These are phyloP conservation scores for Plusia festucae DNA, from an alignment of 2,888 invertebrate genomes.

Conservation along the genomic window DNA sequence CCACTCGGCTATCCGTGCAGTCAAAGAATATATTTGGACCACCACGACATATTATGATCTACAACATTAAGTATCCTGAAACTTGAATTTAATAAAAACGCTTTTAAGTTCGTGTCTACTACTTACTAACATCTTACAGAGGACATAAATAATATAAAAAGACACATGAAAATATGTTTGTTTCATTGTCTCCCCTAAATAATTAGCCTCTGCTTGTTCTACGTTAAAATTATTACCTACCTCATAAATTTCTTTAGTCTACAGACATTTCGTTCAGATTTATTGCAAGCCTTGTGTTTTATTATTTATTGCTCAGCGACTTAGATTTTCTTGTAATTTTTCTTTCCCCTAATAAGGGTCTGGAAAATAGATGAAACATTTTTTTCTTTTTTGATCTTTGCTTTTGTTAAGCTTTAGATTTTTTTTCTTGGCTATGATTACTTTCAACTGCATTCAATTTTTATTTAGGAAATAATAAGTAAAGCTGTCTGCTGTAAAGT, in stretches of 20 bases:
- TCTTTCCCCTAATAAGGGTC: background rate
- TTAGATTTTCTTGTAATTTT: constrained; percentile 37
- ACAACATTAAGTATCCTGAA: no score
- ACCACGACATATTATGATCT: no score
- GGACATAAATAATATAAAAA: background rate
- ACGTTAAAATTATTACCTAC: constrained; percentile 34
- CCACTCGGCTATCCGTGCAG: no score
- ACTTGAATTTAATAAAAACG: no score
- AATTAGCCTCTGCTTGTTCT: constrained; percentile 20
- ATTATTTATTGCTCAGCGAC: constrained; percentile 48
- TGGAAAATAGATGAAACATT: background rate
- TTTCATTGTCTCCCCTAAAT: constrained; percentile 23
- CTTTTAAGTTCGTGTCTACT: no score
- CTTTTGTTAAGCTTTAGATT: background rate
- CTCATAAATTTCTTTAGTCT: constrained; percentile 46
- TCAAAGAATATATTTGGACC: no score
- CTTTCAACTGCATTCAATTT: background rate
- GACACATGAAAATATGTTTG: background rate
- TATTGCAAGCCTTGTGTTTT: constrained; percentile 40
- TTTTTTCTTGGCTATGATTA: no score
- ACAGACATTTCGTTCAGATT: constrained; percentile 40
- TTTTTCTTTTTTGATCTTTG: background rate
- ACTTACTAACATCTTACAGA: background rate
- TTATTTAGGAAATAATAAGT: no score
- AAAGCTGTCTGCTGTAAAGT: no score